These are phyloP conservation scores for Holothuria scabra DNA, from an alignment of 53 echinoderm and acorn worm genomes.

Conservation along the genomic window DNA sequence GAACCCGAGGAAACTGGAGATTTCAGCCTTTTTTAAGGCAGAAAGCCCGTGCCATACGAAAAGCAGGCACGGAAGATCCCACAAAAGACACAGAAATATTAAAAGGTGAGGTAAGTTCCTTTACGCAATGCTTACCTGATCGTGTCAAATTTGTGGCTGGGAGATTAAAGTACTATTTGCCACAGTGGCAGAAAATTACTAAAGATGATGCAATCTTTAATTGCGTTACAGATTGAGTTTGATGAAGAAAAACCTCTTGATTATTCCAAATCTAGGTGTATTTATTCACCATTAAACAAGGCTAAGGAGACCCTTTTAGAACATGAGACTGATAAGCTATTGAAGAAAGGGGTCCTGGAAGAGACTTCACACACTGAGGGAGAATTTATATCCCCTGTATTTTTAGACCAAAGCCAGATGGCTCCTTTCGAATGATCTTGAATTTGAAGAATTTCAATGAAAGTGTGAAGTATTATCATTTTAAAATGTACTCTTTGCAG, in stretches of 20 bases:
- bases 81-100: no score
- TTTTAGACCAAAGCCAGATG: no score
- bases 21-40: conserved; percentile 40
- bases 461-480: conserved; percentile 17
- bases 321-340: conserved; percentile 24
- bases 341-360: conserved; percentile 16
- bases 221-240: conserved; percentile 6
- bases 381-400: no score
- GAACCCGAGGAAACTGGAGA: conserved; percentile 28
- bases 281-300: conserved; percentile 6
- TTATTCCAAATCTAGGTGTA: background rate
- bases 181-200: conserved; percentile 33
- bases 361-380: conserved; percentile 19
- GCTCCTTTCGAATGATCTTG: conserved; percentile 37
- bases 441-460: conserved; percentile 45
- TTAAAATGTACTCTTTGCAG: no score
- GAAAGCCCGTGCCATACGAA: background rate
- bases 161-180: no score
- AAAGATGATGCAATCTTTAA: background rate
- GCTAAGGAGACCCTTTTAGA: conserved; percentile 7
- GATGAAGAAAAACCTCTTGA: no score
- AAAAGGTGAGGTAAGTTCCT: no score
- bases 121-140: no score
- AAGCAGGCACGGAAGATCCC: background rate
- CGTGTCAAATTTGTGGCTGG: background rate